Base-by-base conservation (phyloP, 2,888 invertebrate genomes). In the Noctua fimbriata region DNA sequence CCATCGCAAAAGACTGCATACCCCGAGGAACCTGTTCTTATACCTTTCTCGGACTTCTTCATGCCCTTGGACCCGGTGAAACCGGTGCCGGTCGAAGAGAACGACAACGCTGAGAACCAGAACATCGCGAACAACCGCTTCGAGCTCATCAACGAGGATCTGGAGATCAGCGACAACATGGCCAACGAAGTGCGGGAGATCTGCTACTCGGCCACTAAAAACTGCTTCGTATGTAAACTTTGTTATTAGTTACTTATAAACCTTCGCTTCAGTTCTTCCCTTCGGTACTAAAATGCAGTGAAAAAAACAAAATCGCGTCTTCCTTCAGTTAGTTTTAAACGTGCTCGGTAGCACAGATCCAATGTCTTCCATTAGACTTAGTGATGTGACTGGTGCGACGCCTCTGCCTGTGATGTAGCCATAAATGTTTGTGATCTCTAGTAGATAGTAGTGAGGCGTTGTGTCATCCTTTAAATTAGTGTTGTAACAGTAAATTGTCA, bases 101-200 rank as follows among this genome's bases (percentile, higher is more conserved):
- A 93, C 78, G 96, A 96, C 82, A 97, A 96, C 90, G 95, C 95
- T 87, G 95, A 96, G 88, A 97, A 96, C 91, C 95, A 97, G 90
- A 96, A 96, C 88, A 95, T 96, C 85, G 88, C 94, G 69, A 95
- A 96, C 92, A 94, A 90, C 87, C 94, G 97, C 79, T 97, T 95
- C 90, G 95, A 96, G 91, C 90, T 96, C 60, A 89, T 96, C 84
- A 90, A 92, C 66, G 94, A 94, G 79, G 93, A 93, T 66, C 92
- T 94, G 82, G 97, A 97, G 92, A 94, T 97, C 91, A 97, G 94
- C 89, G 97, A 97, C 81, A 97, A 97, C 92, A 93, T 97, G 93
- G 96, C 97, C 78, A 97, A 97, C 90, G 97, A 97, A 93, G 95
- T 97, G 74, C 95, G 96, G 76, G 97, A 97, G 92, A 96, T 97